Conservation (phyloP, 2,888 invertebrate genomes). For the Synanthedon formicaeformis region DNA sequence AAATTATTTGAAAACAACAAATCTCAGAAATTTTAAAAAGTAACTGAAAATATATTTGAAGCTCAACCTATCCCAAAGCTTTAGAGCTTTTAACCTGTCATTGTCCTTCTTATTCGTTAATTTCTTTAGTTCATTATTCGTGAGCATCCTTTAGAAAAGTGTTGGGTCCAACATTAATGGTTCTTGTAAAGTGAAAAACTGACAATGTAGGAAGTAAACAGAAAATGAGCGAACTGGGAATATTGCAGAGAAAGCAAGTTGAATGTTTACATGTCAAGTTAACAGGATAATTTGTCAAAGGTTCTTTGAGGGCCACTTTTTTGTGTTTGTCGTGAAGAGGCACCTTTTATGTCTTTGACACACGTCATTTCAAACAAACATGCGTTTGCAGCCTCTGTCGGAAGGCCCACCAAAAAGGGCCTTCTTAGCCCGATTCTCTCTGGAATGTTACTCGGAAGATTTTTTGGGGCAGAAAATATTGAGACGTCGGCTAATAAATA, state of each 20-base stretch:
- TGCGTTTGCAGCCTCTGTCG: constrained; percentile 22
- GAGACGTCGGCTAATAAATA: neutral
- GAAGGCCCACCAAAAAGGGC: constrained; percentile 16
- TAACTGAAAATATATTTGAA: too few relatives aligned
- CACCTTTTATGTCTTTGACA: constrained; percentile 49
- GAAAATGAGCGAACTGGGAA: neutral
- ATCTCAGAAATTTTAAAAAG: too few relatives aligned
- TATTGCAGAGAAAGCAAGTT: neutral
- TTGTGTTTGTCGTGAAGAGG: constrained; percentile 25
- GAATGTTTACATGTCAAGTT: constrained; percentile 38
- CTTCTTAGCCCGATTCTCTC: constrained; percentile 17
- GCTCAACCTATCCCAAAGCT: too few relatives aligned
- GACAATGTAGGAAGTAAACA: neutral
- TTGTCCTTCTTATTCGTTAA: too few relatives aligned
- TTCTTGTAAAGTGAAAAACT: too few relatives aligned
- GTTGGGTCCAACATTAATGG: too few relatives aligned
- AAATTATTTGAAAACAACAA: too few relatives aligned
- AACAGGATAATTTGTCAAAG: constrained; percentile 61
- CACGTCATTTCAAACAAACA: constrained; percentile 46
- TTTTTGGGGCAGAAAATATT: constrained; percentile 5
- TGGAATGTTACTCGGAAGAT: constrained; percentile 14
- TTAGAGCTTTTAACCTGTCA: too few relatives aligned
- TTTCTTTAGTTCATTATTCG: too few relatives aligned
- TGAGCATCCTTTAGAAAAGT: too few relatives aligned
- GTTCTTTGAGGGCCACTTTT: constrained; percentile 43